Conservation (phyloP, 2,797 vertebrate species). For the Anomalospiza imberbis region DNA sequence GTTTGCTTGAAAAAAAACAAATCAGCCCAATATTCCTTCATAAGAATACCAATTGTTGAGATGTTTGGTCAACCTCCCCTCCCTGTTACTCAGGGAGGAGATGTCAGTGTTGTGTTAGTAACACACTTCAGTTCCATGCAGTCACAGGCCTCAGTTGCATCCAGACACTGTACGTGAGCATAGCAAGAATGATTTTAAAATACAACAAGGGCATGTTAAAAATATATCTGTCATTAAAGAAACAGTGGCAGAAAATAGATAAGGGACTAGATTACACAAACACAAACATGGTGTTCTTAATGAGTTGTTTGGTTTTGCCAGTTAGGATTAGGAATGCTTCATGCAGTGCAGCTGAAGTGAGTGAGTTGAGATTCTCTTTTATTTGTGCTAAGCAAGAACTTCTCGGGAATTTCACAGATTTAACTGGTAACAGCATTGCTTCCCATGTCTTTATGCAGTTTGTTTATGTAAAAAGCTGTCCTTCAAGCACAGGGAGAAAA, state of each 20-base stretch:
- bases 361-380: neutral
- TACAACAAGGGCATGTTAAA: neutral
- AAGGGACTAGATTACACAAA: neutral
- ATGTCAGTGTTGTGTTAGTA: neutral
- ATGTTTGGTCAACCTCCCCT: neutral
- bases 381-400: neutral
- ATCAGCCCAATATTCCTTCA: neutral
- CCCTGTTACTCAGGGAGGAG: neutral
- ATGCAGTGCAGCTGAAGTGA: neutral
- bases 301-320: neutral
- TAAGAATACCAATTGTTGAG: neutral
- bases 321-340: neutral
- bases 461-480: conserved; percentile 39
- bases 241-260: neutral
- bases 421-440: neutral
- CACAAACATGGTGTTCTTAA: neutral
- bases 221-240: neutral
- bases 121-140: neutral
- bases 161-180: neutral
- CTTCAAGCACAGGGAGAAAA: conserved; percentile 1
- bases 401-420: neutral
- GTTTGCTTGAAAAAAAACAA: neutral
- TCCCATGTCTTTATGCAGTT: neutral
- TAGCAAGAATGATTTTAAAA: neutral
- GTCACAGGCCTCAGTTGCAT: neutral